phyloP scores from a whole-genome alignment of 2,888 invertebrate species.

The Bimastos eiseni region DNA sequence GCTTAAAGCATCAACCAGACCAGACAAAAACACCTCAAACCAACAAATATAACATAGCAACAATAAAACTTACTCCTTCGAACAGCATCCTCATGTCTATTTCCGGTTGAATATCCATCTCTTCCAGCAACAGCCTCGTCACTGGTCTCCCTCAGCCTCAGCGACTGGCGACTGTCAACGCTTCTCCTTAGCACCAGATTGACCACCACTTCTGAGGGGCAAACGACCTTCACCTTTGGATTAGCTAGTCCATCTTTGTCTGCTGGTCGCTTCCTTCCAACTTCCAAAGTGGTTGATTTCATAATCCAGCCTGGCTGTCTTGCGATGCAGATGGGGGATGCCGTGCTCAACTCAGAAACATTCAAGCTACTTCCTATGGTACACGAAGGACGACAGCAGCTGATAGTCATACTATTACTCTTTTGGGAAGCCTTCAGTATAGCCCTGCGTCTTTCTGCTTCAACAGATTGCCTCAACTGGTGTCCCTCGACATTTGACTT shows the following conservation, averaged over 20 bases:
- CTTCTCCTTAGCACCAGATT: background rate
- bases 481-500: background rate
- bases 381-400: background rate
- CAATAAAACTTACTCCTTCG: background rate
- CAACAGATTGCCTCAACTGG: background rate
- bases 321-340: background rate
- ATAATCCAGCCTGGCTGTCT: background rate
- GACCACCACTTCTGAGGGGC: background rate
- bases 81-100: background rate
- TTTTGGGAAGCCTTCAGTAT: background rate
- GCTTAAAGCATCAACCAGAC: background rate
- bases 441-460: background rate
- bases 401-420: background rate
- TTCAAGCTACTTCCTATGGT: slow-evolving; percentile 13
- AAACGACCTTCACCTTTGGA: background rate
- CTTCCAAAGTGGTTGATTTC: background rate
- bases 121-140: background rate
- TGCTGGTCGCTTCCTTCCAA: background rate
- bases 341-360: background rate
- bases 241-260: background rate
- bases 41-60: background rate
- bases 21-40: background rate
- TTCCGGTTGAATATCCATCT: background rate
- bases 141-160: background rate
- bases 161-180: background rate